Conservation (phyloP, 2,888 invertebrate genomes). For the Cheilosia urbana region DNA sequence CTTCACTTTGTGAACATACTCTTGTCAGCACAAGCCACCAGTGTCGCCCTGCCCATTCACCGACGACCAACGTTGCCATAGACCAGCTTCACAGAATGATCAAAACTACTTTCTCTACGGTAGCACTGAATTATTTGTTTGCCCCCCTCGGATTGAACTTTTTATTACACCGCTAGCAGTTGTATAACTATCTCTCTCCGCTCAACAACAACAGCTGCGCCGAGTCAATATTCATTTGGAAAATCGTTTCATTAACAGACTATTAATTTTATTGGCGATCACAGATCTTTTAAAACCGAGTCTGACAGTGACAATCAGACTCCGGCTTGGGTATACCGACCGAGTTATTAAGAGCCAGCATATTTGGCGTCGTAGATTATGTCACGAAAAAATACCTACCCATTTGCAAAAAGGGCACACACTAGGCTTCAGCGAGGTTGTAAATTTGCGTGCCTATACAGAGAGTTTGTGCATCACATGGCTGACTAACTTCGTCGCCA, state of each 20-base stretch:
- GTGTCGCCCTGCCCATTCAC: not conserved
- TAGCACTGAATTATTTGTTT: constrained; percentile 28
- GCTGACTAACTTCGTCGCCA: constrained; percentile 52
- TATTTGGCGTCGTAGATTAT: constrained; percentile 23
- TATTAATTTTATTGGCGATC: constrained; percentile 16
- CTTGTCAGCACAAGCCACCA: constrained; percentile 8
- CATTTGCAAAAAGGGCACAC: constrained; percentile 23
- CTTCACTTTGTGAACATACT: constrained; percentile 1
- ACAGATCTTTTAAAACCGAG: not conserved
- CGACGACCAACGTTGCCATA: not conserved
- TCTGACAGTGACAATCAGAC: not conserved
- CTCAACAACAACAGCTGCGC: not conserved
- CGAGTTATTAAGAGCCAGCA: constrained; percentile 14
- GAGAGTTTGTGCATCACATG: constrained; percentile 9
- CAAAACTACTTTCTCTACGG: constrained; percentile 39
- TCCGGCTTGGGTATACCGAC: not conserved
- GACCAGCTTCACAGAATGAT: not conserved
- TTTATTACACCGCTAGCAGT: constrained; percentile 32
- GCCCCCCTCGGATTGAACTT: constrained; percentile 5
- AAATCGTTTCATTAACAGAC: constrained; percentile 37
- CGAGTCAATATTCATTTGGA: constrained; percentile 17
- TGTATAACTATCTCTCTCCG: constrained; percentile 9
- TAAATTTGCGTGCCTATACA: constrained; percentile 10
- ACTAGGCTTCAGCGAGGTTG: constrained; percentile 36
- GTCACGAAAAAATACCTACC: constrained; percentile 2